Conservation (phyloP, 2,113 vertebrate genomes). For the Apteryx mantelli region DNA sequence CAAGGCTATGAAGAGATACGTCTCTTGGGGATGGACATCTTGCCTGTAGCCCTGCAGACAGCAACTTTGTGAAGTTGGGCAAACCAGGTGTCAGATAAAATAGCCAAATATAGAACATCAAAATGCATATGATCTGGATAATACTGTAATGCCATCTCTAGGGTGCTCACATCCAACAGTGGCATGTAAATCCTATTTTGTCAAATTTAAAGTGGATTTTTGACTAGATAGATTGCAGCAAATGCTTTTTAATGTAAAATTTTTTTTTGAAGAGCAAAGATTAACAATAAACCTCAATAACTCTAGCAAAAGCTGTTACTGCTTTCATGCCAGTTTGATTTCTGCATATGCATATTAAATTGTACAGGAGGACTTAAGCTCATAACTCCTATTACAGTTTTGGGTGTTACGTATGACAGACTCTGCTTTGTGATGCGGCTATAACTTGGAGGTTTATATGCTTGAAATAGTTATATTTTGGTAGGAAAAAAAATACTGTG, state of each 20-base stretch:
- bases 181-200: background rate
- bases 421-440: background rate
- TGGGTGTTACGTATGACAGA: background rate
- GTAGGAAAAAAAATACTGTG: background rate
- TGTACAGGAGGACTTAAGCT: background rate
- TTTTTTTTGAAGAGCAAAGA: background rate
- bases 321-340: background rate
- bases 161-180: background rate
- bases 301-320: background rate
- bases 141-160: background rate
- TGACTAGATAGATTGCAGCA: background rate
- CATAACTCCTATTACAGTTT: background rate
- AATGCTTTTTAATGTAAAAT: background rate
- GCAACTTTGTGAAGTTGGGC: rapidly evolving
- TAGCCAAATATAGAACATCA: background rate
- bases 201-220: background rate
- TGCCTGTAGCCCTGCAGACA: background rate
- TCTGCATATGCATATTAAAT: background rate
- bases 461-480: background rate
- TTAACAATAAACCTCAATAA: background rate
- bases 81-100: background rate
- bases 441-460: background rate
- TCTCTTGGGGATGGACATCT: background rate
- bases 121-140: background rate
- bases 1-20: background rate